phyloP scores from a whole-genome alignment of 2,888 invertebrate species.

The Macaria notata region DNA sequence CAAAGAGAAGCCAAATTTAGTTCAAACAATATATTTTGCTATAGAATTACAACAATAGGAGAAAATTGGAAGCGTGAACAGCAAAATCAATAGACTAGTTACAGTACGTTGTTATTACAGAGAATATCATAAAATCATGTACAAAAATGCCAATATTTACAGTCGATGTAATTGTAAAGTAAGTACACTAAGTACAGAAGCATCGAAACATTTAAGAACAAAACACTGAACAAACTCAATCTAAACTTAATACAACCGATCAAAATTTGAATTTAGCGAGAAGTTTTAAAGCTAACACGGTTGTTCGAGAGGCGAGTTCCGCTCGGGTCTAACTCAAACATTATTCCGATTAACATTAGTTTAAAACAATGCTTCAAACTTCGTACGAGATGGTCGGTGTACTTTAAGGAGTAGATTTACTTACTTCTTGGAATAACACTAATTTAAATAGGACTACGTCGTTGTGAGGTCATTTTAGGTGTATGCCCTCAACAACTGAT shows the following conservation, averaged over 20 bases:
- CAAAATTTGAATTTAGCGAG: conserved; percentile 53
- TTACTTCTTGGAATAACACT: too few relatives aligned
- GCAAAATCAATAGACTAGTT: background rate
- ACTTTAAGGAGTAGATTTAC: too few relatives aligned
- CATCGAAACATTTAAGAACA: background rate
- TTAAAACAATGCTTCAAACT: conserved; percentile 59
- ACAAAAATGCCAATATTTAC: too few relatives aligned
- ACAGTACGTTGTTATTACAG: too few relatives aligned
- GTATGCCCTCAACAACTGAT: too few relatives aligned
- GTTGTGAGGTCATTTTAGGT: too few relatives aligned
- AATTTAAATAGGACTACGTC: too few relatives aligned
- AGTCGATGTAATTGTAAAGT: too few relatives aligned
- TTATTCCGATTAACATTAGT: conserved; percentile 59
- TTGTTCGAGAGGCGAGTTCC: conserved; percentile 40
- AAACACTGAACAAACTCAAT: background rate
- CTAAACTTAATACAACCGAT: conserved; percentile 20
- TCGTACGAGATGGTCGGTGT: conserved; percentile 24
- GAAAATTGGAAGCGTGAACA: conserved; percentile 1
- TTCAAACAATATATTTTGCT: conserved; percentile 8
- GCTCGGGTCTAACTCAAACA: conserved; percentile 54
- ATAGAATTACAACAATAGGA: conserved; percentile 9
- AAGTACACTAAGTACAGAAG: too few relatives aligned
- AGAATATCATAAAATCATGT: too few relatives aligned
- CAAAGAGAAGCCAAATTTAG: conserved; percentile 12
- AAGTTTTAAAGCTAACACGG: conserved; percentile 47